A percentile compares a stretch with the other conserved stretches of the same genome.
These are phyloP conservation scores for Halesus radiatus DNA, from an alignment of 1,140 invertebrate species.

Conservation along the genomic window DNA sequence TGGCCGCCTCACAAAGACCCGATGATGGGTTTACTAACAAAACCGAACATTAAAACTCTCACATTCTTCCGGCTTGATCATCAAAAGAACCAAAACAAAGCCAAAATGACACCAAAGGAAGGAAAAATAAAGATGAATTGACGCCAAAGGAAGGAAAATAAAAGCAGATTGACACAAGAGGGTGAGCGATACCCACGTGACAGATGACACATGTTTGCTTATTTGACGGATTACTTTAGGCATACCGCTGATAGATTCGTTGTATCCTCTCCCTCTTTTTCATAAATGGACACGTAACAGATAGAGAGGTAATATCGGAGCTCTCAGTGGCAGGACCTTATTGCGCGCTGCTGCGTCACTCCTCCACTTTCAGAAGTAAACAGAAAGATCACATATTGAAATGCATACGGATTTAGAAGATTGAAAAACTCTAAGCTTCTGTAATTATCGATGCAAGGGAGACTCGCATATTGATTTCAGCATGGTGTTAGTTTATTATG, in stretches of 20 bases:
- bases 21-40: conserved; percentile 38
- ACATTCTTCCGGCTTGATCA: conserved; percentile 28
- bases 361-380: not conserved
- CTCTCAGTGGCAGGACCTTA: no score
- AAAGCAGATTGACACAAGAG: not conserved
- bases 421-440: not conserved
- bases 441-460: not conserved
- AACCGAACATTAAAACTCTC: conserved; percentile 21
- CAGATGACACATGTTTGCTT: conserved; percentile 15
- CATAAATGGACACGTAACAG: no score
- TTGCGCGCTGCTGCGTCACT: no score
- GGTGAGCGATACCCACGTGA: conserved; percentile 3
- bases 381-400: conserved; percentile 4
- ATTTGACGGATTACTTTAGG: conserved; percentile 2
- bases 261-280: no score
- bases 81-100: conserved; percentile 31
- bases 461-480: not conserved
- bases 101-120: conserved; percentile 26
- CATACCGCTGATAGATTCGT: not conserved
- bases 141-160: not conserved
- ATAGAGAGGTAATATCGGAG: no score
- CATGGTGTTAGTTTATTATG: no score
- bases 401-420: conserved; percentile 16
- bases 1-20: conserved; percentile 23
- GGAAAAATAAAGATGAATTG: conserved; percentile 8